Percentiles rank a stretch among this genome's conserved stretches.
Conservation (phyloP, 2,888 invertebrate species). For the Apantesis nais region DNA sequence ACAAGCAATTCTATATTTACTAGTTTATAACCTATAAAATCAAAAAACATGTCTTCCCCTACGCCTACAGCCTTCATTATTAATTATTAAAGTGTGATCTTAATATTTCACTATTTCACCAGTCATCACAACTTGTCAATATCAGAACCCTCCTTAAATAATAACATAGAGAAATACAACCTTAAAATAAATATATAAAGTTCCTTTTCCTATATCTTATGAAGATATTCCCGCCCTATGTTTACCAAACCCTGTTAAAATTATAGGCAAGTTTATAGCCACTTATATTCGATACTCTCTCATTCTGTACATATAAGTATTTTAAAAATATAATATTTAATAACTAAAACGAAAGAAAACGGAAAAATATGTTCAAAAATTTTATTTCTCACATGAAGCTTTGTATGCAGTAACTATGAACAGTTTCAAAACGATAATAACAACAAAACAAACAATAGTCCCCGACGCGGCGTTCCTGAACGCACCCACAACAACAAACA, state of each 20-base stretch:
- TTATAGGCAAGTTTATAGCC: constrained; percentile 36
- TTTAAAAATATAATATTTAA: not conserved
- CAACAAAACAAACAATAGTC: constrained; percentile 79
- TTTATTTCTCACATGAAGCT: constrained; percentile 28
- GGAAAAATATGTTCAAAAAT: not conserved
- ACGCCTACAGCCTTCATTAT: constrained; percentile 42
- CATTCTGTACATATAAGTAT: constrained; percentile 1
- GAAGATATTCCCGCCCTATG: constrained; percentile 56
- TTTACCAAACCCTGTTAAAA: constrained; percentile 59
- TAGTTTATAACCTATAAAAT: constrained; percentile 17
- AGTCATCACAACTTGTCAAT: constrained; percentile 75
- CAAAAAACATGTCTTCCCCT: constrained; percentile 28
- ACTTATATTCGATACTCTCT: constrained; percentile 20
- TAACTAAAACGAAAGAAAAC: constrained; percentile 3
- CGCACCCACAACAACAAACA: constrained; percentile 66
- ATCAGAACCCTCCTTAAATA: constrained; percentile 49
- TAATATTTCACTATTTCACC: constrained; percentile 61
- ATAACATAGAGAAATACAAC: constrained; percentile 22
- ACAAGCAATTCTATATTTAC: not conserved
- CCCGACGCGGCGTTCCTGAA: constrained; percentile 58
- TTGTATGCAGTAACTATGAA: constrained; percentile 50
- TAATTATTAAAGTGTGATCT: constrained; percentile 55
- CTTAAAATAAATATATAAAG: constrained; percentile 22
- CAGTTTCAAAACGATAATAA: constrained; percentile 72
- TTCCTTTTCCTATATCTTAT: constrained; percentile 20